phyloP scores from a whole-genome alignment of 2,113 vertebrate genomes.

The Noturus placidus region DNA sequence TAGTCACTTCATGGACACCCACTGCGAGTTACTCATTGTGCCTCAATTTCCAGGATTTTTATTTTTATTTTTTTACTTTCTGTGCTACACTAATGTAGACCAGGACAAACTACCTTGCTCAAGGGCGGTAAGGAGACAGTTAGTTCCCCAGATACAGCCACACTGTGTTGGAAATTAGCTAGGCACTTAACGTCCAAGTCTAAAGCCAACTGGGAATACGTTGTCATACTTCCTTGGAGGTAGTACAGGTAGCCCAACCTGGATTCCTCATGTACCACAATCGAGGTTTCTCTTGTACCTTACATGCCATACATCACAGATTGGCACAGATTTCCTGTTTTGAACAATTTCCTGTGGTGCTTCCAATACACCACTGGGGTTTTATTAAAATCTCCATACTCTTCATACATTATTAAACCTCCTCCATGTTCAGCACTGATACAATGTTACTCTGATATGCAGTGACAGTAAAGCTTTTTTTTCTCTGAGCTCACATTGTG shows the following conservation, averaged over 20 bases:
- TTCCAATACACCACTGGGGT: not conserved
- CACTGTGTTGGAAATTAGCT: not conserved
- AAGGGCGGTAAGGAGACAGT: slow-evolving; percentile 32
- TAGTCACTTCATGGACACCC: slow-evolving; percentile 31
- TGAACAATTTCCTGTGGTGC: not conserved
- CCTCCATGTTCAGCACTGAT: not conserved
- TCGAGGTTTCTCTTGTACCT: not conserved
- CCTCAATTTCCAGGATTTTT: slow-evolving; percentile 26
- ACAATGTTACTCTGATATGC: not conserved
- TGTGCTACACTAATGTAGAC: slow-evolving; percentile 17
- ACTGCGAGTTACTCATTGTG: slow-evolving; percentile 14
- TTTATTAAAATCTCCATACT: not conserved
- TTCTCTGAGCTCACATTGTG: not conserved
- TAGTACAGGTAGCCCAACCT: not conserved
- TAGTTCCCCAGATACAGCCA: not conserved
- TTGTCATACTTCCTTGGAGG: not conserved
- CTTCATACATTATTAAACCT: not conserved
- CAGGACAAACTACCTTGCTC: slow-evolving; percentile 25
- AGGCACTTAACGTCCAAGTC: slow-evolving; percentile 13
- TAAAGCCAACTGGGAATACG: not conserved
- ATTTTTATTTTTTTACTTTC: not conserved
- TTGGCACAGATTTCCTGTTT: not conserved
- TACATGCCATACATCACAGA: not conserved
- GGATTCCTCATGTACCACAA: not conserved
- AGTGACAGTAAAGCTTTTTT: not conserved